phyloP scores from a whole-genome alignment of 2,797 vertebrate species.

The Pelobates cultripes region DNA sequence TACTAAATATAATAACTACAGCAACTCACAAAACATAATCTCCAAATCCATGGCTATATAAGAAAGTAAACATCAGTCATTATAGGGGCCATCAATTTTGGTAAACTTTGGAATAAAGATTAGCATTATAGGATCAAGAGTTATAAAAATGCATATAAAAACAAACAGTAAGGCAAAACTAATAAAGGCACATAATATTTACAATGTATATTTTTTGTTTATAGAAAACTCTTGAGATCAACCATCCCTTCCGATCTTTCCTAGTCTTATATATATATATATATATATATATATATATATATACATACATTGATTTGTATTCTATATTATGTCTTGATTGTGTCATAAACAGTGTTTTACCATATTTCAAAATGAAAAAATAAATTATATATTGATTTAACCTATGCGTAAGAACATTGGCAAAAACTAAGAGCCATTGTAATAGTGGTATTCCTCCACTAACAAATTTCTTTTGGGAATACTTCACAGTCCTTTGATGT shows the following conservation, averaged over 20 bases:
- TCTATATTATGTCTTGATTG: conserved; percentile 10
- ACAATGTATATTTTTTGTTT: too few species aligned
- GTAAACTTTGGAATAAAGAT: background rate
- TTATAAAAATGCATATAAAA: background rate
- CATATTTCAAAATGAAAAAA: conserved; percentile 22
- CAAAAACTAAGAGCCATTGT: background rate
- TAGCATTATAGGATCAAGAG: too few species aligned
- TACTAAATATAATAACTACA: too few species aligned
- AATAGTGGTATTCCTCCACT: background rate
- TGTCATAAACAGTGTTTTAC: conserved; percentile 26
- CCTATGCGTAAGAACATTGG: conserved; percentile 5
- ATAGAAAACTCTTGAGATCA: too few species aligned
- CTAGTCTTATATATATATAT: background rate
- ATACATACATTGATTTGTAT: conserved; percentile 35
- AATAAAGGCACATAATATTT: background rate
- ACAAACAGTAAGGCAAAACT: background rate
- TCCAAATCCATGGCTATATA: background rate
- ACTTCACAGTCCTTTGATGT: conserved; percentile 37
- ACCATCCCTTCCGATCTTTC: background rate
- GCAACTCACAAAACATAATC: too few species aligned
- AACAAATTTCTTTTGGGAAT: conserved; percentile 57
- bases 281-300: too few species aligned
- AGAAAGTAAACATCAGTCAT: background rate
- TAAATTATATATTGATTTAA: background rate
- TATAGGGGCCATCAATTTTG: background rate